phyloP scores from a whole-genome alignment of 2,888 invertebrate species.

The Electrophaes corylata region DNA sequence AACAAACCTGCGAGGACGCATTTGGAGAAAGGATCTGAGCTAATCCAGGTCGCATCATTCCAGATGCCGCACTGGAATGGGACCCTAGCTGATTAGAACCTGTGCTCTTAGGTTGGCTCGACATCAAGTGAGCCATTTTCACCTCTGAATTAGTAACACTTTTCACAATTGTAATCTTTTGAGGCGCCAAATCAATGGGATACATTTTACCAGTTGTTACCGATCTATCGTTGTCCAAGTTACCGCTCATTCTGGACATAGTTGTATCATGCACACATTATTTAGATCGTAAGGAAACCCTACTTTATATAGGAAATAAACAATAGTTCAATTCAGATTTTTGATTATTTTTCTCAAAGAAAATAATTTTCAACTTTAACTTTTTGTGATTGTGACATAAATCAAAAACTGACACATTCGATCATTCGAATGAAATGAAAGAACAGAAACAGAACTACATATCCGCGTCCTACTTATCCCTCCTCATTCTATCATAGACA shows the following conservation, averaged over 20 bases:
- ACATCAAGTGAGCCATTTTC: slow-evolving; percentile 78
- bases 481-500: slow-evolving; percentile 15
- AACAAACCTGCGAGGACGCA: slow-evolving; percentile 71
- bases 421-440: slow-evolving; percentile 21
- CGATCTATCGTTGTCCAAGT: slow-evolving; percentile 83
- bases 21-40: slow-evolving; percentile 76
- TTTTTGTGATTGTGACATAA: slow-evolving; percentile 33
- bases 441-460: no score
- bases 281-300: not conserved
- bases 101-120: slow-evolving; percentile 69
- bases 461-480: no score
- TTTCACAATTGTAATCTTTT: slow-evolving; percentile 81
- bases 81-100: slow-evolving; percentile 69
- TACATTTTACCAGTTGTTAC: slow-evolving; percentile 82
- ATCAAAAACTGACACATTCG: slow-evolving; percentile 22
- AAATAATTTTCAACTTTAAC: slow-evolving; percentile 16
- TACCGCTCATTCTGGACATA: slow-evolving; percentile 69
- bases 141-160: slow-evolving; percentile 73
- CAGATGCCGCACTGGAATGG: slow-evolving; percentile 65
- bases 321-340: slow-evolving; percentile 4
- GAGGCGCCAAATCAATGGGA: slow-evolving; percentile 81
- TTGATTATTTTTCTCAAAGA: slow-evolving; percentile 10
- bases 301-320: slow-evolving; percentile 14
- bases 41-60: slow-evolving; percentile 73
- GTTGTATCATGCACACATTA: slow-evolving; percentile 22